Evolutionary conservation across 2,113 vertebrate species (phyloP).

Genomic region (Corapipo altera): DNA sequence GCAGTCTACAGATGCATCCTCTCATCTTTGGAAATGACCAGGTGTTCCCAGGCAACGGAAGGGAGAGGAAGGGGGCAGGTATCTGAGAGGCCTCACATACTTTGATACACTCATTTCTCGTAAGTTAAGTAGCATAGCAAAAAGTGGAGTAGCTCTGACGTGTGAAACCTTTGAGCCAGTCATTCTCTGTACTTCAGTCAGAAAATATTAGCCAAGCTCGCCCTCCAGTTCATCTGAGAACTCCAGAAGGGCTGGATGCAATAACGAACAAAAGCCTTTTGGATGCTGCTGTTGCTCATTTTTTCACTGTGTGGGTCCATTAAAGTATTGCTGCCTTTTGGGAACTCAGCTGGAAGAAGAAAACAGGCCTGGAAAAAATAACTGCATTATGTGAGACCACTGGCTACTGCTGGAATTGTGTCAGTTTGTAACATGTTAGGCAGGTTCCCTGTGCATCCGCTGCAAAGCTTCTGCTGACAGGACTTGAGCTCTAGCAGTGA

Average conservation of each 20-base stretch:
- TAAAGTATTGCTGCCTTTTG: slow-evolving; percentile 43
- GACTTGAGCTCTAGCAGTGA: background rate
- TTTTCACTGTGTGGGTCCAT: slow-evolving; percentile 46
- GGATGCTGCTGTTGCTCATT: slow-evolving; percentile 37
- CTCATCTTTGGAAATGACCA: background rate
- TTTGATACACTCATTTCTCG: background rate
- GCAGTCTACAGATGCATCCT: fast-evolving
- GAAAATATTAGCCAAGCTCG: background rate
- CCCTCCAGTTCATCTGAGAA: background rate
- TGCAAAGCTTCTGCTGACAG: slow-evolving; percentile 42
- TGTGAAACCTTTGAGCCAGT: background rate
- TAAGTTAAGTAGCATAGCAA: background rate
- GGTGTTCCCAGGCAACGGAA: background rate
- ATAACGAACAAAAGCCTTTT: slow-evolving; percentile 34
- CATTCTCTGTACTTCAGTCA: background rate
- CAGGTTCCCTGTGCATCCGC: slow-evolving; percentile 9
- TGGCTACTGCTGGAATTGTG: slow-evolving; percentile 25
- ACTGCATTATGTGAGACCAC: slow-evolving; percentile 39
- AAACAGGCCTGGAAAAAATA: slow-evolving; percentile 48
- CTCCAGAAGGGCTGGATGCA: slow-evolving; percentile 37
- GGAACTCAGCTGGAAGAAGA: slow-evolving; percentile 64
- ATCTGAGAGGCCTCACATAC: background rate
- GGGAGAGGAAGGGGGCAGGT: background rate
- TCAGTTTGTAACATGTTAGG: slow-evolving; percentile 11
- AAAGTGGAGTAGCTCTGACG: background rate